These are phyloP conservation scores for Diplodus sargus DNA, from an alignment of 2,797 vertebrate genomes.

Conservation along the genomic window DNA sequence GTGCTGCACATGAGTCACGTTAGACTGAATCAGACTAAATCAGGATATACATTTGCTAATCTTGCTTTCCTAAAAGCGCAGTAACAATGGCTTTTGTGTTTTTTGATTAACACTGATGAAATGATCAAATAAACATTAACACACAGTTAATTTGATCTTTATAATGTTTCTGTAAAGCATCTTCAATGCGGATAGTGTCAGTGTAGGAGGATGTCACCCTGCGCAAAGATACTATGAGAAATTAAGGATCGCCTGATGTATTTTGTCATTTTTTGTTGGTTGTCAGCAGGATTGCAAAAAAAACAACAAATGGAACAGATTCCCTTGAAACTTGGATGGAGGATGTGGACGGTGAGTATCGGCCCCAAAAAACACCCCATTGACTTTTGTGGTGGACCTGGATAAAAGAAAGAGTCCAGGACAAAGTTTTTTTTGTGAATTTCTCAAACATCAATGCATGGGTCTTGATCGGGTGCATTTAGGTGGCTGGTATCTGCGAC, in stretches of 20 bases:
- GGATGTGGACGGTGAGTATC: too few species aligned
- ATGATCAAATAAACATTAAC: neutral
- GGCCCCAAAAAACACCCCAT: too few species aligned
- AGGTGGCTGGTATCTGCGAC: too few species aligned
- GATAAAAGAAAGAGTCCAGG: too few species aligned
- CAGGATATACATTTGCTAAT: neutral
- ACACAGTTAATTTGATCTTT: neutral
- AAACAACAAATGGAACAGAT: too few species aligned
- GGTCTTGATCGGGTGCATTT: too few species aligned
- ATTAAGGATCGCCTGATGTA: neutral
- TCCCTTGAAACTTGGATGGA: too few species aligned
- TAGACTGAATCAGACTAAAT: neutral
- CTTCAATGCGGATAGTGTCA: neutral
- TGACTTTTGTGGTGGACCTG: too few species aligned
- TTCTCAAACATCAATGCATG: too few species aligned
- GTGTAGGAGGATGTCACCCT: slow-evolving; percentile 4
- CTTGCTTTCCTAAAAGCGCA: neutral
- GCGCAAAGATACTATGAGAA: neutral
- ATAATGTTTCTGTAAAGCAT: neutral
- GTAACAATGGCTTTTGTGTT: neutral
- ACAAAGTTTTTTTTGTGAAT: too few species aligned
- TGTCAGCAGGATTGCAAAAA: too few species aligned
- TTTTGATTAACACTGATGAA: neutral
- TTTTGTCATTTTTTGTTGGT: too few species aligned
- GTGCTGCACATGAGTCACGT: neutral